Evolutionary conservation across 1,140 invertebrate genomes (phyloP), one percentile per base, ranked within the genome.

Genomic region (Ladona fulva): DNA sequence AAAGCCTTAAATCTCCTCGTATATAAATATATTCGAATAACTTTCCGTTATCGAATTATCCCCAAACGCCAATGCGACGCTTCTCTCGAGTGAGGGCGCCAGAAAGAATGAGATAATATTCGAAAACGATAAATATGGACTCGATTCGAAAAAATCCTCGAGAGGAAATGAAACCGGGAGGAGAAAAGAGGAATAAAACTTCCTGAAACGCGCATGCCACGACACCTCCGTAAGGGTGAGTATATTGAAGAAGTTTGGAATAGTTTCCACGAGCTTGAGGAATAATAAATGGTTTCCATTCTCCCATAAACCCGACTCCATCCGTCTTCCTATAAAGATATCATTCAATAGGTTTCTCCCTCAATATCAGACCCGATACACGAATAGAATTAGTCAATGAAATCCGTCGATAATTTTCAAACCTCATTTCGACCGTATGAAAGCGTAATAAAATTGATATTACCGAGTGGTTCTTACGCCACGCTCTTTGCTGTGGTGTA

Each of bases 211-310:
- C 52, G 52, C n/a, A 37, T 66, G 52, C 52, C 52, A 66, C 52
- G n/a, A 66, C 52, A 22, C n/a, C 52, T 19, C 52, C 52, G 14
- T 22, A 12, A 16, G 52, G 52, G 16, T 66, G 52, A 66, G 52
- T 66, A 66, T 66, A 66, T 66, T 66, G 52, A 66, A 66, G 52
- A 66, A 66, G 52, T 66, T 66, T 66, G 52, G 52, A 66, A 66
- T 66, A 66, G 52, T 66, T 66, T 66, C 52, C 52, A 10, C 52
- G 16, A 66, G 52, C 52, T 66, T 66, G n/a, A 22, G 52, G 52
- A 16, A 66, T 66, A 66, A 66, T 22, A 66, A 66, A 66, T 19
- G 52, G 52, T 16, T 66, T 22, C 52, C 52, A 22, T 66, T 22
- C 52, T 66, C 52, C 16, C 52, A 16, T 66, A 66, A 66, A 66